These are phyloP conservation scores for Mobula birostris DNA, from an alignment of 2,113 vertebrate species.

Conservation along the genomic window DNA sequence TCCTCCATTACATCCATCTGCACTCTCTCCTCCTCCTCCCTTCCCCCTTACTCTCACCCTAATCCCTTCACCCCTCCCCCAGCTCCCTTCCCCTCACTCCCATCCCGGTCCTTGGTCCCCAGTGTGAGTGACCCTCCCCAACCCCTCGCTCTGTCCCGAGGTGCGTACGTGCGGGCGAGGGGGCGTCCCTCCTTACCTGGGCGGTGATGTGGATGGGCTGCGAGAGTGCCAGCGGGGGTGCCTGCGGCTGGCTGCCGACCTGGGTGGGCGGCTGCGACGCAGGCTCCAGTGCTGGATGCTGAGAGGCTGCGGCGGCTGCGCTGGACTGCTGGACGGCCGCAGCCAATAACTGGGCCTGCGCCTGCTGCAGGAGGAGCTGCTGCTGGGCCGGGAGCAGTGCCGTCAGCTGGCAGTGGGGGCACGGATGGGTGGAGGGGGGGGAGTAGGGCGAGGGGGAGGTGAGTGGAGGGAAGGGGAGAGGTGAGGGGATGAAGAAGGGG, in stretches of 20 bases:
- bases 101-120: too few relatives aligned
- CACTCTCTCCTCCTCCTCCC: too few relatives aligned
- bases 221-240: constrained; percentile 76
- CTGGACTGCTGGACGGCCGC: constrained; percentile 79
- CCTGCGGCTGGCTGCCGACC: constrained; percentile 47
- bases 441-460: background rate
- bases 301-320: constrained; percentile 59
- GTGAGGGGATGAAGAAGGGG: too few relatives aligned
- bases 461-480: too few relatives aligned
- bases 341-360: constrained; percentile 78
- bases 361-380: constrained; percentile 82
- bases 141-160: background rate
- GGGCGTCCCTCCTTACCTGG: constrained; percentile 64
- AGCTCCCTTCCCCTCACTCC: too few relatives aligned
- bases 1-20: too few relatives aligned
- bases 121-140: too few relatives aligned
- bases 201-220: constrained; percentile 90
- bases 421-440: background rate
- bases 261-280: constrained; percentile 52
- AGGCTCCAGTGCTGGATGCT: constrained; percentile 50
- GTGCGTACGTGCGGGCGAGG: too few relatives aligned
- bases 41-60: too few relatives aligned
- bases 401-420: constrained; percentile 58
- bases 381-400: constrained; percentile 82
- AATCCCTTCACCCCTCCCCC: too few relatives aligned